These are phyloP conservation scores for Psix sp. DNA, from an alignment of 1,140 invertebrate genomes.

Conservation along the genomic window DNA sequence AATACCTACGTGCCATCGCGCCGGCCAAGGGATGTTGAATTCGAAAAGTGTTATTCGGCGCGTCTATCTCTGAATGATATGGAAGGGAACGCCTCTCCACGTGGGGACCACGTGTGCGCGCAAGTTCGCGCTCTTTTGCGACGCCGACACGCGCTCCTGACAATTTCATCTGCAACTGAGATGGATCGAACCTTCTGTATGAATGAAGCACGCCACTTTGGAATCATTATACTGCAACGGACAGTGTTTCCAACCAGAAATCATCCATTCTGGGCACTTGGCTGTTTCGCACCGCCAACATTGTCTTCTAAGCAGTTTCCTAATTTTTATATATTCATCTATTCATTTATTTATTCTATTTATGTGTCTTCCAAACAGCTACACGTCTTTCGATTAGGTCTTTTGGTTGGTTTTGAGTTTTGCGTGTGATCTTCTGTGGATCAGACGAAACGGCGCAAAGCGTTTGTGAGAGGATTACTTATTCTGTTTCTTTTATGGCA, in stretches of 20 bases:
- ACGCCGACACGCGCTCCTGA: conserved; percentile 46
- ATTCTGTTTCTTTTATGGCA: conserved; percentile 8
- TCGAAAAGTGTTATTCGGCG: conserved; percentile 78
- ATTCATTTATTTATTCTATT: too few species aligned
- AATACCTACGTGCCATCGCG: conserved; percentile 68
- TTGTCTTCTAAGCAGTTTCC: too few species aligned
- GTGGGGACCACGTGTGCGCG: conserved; percentile 75
- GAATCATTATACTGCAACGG: conserved; percentile 31
- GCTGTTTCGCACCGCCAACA: too few species aligned
- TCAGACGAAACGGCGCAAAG: conserved; percentile 44
- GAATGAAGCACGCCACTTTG: conserved; percentile 26
- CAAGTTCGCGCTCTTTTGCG: conserved; percentile 62
- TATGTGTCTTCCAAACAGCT: too few species aligned
- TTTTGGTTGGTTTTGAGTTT: not conserved
- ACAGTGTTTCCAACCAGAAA: not conserved
- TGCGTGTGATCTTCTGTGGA: not conserved
- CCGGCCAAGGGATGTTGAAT: conserved; percentile 75
- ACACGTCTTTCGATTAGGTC: too few species aligned
- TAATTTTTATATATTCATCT: too few species aligned
- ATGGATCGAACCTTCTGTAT: conserved; percentile 47
- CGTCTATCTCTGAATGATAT: conserved; percentile 78
- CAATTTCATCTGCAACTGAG: conserved; percentile 51
- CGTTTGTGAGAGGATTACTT: conserved; percentile 9
- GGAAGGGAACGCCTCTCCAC: conserved; percentile 77
- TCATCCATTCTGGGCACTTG: too few species aligned